Evolutionary conservation across 2,113 vertebrate genomes (phyloP).

Genomic region (Cyprinodon brontotheroides): DNA sequence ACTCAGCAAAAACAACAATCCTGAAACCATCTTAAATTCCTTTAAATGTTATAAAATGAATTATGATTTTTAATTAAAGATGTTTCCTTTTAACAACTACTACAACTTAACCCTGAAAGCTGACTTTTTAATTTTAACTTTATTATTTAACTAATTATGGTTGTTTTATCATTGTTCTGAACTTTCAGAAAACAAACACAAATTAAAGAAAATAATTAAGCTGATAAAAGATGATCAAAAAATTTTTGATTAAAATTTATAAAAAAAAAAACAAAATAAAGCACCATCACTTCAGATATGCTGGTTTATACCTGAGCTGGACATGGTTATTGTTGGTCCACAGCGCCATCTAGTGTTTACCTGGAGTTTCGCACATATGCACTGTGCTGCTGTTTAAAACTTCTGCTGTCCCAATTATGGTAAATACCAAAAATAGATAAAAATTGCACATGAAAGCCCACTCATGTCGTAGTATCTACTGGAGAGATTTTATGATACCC

Average conservation of each 20-base stretch:
- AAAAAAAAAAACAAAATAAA: not conserved
- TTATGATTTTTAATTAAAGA: not conserved
- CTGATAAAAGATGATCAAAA: not conserved
- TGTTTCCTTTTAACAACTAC: not conserved
- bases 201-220: not conserved
- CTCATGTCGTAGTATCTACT: too few relatives aligned
- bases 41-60: not conserved
- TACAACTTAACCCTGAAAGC: not conserved
- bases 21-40: not conserved
- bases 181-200: not conserved
- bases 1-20: not conserved
- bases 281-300: not conserved
- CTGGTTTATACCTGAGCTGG: not conserved
- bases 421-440: too few relatives aligned
- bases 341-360: conserved; percentile 61
- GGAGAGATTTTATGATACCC: too few relatives aligned
- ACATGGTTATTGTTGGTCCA: conserved; percentile 12
- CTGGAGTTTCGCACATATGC: not conserved
- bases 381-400: not conserved
- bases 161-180: not conserved
- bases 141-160: too few relatives aligned
- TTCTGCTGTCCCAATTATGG: too few relatives aligned
- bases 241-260: not conserved
- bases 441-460: too few relatives aligned
- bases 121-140: too few relatives aligned